These are phyloP conservation scores for Odobenus rosmarus DNA, from an alignment of 2,113 vertebrate genomes.

Conservation along the genomic window DNA sequence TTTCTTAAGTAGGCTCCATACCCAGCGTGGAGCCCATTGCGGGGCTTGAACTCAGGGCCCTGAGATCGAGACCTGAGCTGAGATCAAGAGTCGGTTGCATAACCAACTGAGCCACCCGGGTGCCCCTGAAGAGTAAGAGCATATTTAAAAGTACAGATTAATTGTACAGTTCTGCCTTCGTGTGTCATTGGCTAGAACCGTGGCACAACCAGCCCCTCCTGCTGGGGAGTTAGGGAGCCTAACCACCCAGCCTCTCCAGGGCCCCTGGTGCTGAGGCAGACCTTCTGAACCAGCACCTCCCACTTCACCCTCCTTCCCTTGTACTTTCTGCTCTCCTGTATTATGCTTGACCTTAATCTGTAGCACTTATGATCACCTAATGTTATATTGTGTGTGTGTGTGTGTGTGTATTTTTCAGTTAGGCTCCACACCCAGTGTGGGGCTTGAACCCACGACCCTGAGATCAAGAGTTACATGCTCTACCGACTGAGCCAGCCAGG, in stretches of 20 bases:
- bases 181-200: neutral
- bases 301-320: rapidly evolving
- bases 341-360: neutral
- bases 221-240: neutral
- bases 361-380: rapidly evolving
- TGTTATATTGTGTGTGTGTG: neutral
- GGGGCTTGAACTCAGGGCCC: neutral
- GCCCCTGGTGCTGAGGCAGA: neutral
- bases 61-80: neutral
- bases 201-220: rapidly evolving
- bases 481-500: neutral
- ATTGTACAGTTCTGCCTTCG: neutral
- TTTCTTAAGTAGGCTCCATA: neutral
- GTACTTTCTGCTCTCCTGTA: too few relatives aligned
- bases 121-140: neutral
- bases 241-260: neutral
- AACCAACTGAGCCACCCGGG: neutral
- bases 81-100: neutral
- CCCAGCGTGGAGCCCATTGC: neutral
- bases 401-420: neutral
- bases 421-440: neutral
- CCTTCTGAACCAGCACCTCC: neutral
- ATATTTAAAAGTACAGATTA: neutral
- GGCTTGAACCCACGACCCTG: neutral
- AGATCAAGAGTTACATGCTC: neutral